A percentile compares a stretch with the other conserved stretches of the same genome.
phyloP scores from a whole-genome alignment of 1,140 invertebrate species.

The Heliconius nattereri region DNA sequence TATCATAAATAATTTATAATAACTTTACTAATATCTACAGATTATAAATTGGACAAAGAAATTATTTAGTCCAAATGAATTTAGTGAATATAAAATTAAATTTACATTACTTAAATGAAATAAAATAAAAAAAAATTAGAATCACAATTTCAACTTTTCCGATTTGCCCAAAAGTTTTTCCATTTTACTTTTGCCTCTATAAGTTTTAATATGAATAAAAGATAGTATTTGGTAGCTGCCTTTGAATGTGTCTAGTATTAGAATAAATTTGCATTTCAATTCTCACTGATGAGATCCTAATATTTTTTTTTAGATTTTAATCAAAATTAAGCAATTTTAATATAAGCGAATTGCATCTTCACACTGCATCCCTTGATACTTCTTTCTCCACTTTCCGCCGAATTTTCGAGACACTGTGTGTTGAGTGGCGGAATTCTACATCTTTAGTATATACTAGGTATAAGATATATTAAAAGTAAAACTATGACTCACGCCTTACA shows the following conservation, averaged over 20 bases:
- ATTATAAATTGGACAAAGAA: not conserved
- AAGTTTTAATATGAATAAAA: constrained; percentile 14
- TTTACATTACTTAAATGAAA: not conserved
- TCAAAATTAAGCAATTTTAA: too few relatives aligned
- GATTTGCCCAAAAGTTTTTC: not conserved
- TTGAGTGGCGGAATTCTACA: too few relatives aligned
- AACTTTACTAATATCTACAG: too few relatives aligned
- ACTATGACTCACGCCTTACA: not conserved
- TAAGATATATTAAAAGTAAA: not conserved
- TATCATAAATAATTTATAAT: too few relatives aligned
- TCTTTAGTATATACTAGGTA: not conserved
- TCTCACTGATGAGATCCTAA: not conserved
- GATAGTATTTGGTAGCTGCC: constrained; percentile 1
- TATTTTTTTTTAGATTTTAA: too few relatives aligned
- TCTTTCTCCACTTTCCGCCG: too few relatives aligned
- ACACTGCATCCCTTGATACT: too few relatives aligned
- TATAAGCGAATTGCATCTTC: too few relatives aligned
- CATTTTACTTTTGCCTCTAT: constrained; percentile 5
- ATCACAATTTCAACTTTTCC: not conserved
- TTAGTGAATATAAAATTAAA: not conserved
- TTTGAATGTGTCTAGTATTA: not conserved
- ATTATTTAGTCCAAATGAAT: not conserved
- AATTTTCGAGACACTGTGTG: too few relatives aligned
- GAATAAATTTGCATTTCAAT: not conserved
- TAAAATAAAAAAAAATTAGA: not conserved